Conservation (phyloP, 1,140 invertebrate species). For the Camponotus vicinus region DNA sequence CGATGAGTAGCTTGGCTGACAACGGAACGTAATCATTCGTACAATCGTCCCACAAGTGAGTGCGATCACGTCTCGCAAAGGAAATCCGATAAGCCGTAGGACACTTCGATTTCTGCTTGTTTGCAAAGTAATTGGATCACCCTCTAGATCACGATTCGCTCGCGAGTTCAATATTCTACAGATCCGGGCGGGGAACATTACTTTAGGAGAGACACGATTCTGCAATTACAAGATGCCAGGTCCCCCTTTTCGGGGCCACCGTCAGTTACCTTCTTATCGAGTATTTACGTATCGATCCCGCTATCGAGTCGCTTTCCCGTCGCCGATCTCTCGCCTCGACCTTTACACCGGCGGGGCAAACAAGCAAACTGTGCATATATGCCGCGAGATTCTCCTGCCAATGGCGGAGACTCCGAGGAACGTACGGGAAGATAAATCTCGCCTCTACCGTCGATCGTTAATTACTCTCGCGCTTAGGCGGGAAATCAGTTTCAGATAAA, state of each 20-base stretch:
- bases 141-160: constrained; percentile 62
- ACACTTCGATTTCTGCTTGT: constrained; percentile 64
- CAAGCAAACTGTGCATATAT: constrained; percentile 51
- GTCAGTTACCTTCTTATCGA: constrained; percentile 66
- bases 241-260: constrained; percentile 10
- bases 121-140: constrained; percentile 72
- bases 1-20: background rate
- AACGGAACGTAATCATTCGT: constrained; percentile 19
- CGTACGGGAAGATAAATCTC: constrained; percentile 68
- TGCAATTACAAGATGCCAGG: constrained; percentile 76
- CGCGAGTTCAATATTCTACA: constrained; percentile 65
- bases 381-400: constrained; percentile 58
- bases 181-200: constrained; percentile 66
- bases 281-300: constrained; percentile 78
- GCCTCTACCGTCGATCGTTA: constrained; percentile 70
- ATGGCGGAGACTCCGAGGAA: constrained; percentile 37
- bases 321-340: constrained; percentile 53
- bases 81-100: constrained; percentile 58
- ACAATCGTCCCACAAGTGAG: constrained; percentile 4
- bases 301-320: constrained; percentile 66
- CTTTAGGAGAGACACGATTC: constrained; percentile 72
- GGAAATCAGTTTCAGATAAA: constrained; percentile 75
- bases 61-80: constrained; percentile 67
- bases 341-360: constrained; percentile 55
- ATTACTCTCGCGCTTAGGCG: constrained; percentile 72